Conservation (phyloP, 2,113 vertebrate genomes). For the Lota lota region DNA sequence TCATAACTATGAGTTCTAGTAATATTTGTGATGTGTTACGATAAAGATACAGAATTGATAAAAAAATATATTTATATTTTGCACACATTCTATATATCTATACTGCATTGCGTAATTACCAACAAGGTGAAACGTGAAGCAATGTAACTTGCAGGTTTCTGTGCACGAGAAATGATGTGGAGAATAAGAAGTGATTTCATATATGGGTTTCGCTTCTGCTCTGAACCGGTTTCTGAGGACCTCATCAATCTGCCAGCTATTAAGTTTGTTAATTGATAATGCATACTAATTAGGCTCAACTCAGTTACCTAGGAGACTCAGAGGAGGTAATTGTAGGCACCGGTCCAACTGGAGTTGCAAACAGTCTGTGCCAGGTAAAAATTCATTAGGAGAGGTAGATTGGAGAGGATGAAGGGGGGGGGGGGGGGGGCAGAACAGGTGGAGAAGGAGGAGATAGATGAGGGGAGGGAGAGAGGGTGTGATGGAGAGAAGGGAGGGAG, state of each 20-base stretch:
- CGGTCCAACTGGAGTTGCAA: slow-evolving; percentile 98
- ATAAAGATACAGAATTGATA: too few relatives aligned
- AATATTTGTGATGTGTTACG: too few relatives aligned
- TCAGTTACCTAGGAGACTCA: slow-evolving; percentile 98
- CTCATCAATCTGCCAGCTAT: slow-evolving; percentile 99
- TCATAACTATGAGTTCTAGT: too few relatives aligned
- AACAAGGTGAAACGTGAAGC: too few relatives aligned
- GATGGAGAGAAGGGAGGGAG: not conserved
- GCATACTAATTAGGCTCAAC: slow-evolving; percentile 99
- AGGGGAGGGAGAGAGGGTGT: not conserved
- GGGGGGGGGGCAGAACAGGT: slow-evolving; percentile 81
- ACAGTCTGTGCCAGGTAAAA: slow-evolving; percentile 99
- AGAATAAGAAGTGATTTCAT: too few relatives aligned
- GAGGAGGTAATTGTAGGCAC: slow-evolving; percentile 99
- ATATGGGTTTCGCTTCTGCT: slow-evolving; percentile 83
- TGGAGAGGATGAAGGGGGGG: slow-evolving; percentile 71
- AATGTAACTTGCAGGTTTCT: too few relatives aligned
- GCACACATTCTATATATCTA: too few relatives aligned
- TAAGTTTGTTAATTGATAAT: slow-evolving; percentile 99
- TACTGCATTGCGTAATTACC: too few relatives aligned
- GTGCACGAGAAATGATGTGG: too few relatives aligned
- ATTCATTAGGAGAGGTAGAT: slow-evolving; percentile 87
- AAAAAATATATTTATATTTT: too few relatives aligned
- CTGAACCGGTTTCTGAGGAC: slow-evolving; percentile 91
- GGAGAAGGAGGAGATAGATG: slow-evolving; percentile 24